A percentile compares a stretch with the other conserved stretches of the same genome.
phyloP scores from a whole-genome alignment of 1,140 invertebrate species.

The Drosophila miranda region DNA sequence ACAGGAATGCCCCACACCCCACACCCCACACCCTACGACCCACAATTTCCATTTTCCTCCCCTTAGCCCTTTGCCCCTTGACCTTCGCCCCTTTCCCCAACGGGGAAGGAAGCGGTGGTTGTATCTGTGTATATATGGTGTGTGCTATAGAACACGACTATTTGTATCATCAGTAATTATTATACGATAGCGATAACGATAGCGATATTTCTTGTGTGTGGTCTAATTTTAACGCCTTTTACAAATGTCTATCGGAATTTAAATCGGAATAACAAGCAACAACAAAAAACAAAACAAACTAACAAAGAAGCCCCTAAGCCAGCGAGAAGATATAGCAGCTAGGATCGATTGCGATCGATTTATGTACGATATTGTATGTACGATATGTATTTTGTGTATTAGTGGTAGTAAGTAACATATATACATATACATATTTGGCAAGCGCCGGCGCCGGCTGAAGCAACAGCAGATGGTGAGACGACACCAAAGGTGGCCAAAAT shows the following conservation, averaged over 20 bases:
- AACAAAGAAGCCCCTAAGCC: conserved; percentile 26
- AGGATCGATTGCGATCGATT: conserved; percentile 41
- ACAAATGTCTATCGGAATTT: conserved; percentile 29
- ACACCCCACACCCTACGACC: background rate
- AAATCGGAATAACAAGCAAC: conserved; percentile 20
- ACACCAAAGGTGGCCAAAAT: background rate
- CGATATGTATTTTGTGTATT: conserved; percentile 51
- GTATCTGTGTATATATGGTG: conserved; percentile 52
- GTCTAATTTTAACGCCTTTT: conserved; percentile 26
- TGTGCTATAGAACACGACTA: conserved; percentile 44
- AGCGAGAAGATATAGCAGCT: conserved; percentile 59
- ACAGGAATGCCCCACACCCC: conserved; percentile 5
- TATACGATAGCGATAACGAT: conserved; percentile 50
- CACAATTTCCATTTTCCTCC: conserved; percentile 12
- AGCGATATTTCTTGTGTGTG: conserved; percentile 57
- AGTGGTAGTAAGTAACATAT: conserved; percentile 36
- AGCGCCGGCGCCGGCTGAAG: conserved; percentile 71
- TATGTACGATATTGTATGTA: conserved; percentile 41
- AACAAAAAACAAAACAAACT: background rate
- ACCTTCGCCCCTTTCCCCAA: background rate
- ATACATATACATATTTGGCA: conserved; percentile 57
- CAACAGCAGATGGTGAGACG: conserved; percentile 27
- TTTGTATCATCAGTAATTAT: conserved; percentile 70
- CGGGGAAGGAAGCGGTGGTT: conserved; percentile 18
- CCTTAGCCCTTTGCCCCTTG: conserved; percentile 1